phyloP scores from a whole-genome alignment of 92 coral and sea anemone species.

The Galaxea fascicularis region DNA sequence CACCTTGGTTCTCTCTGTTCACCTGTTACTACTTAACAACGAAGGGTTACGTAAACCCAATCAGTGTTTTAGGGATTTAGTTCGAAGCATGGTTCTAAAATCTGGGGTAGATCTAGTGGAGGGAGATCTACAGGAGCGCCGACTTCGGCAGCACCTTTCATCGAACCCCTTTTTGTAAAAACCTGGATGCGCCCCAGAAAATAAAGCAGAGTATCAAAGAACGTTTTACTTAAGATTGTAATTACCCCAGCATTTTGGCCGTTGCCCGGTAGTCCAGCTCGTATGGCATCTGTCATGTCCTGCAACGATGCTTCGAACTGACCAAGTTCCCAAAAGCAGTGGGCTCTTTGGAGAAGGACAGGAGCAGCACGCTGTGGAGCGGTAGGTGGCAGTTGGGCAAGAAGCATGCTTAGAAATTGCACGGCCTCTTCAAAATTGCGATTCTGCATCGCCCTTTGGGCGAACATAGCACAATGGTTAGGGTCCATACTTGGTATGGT shows the following conservation, averaged over 20 bases:
- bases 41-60: too few relatives aligned
- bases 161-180: too few relatives aligned
- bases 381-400: background rate
- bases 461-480: slow-evolving; percentile 10
- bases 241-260: slow-evolving; percentile 9
- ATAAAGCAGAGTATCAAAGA: too few relatives aligned
- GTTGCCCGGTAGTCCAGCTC: background rate
- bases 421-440: slow-evolving; percentile 43
- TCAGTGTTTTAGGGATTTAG: too few relatives aligned
- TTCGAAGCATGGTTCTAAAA: too few relatives aligned
- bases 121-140: too few relatives aligned
- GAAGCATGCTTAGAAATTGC: slow-evolving; percentile 19
- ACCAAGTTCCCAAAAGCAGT: slow-evolving; percentile 54
- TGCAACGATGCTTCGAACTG: background rate
- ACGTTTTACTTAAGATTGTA: too few relatives aligned
- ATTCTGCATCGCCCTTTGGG: slow-evolving; percentile 25
- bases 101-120: too few relatives aligned
- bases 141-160: too few relatives aligned
- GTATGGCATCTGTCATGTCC: background rate
- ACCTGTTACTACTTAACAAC: too few relatives aligned
- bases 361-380: slow-evolving; percentile 21
- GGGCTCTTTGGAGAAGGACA: slow-evolving; percentile 45
- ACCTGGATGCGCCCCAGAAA: too few relatives aligned
- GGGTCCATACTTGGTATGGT: background rate
- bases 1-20: too few relatives aligned